These are phyloP conservation scores for Drosophila malerkotliana DNA, from an alignment of 1,140 invertebrate species.

Conservation along the genomic window DNA sequence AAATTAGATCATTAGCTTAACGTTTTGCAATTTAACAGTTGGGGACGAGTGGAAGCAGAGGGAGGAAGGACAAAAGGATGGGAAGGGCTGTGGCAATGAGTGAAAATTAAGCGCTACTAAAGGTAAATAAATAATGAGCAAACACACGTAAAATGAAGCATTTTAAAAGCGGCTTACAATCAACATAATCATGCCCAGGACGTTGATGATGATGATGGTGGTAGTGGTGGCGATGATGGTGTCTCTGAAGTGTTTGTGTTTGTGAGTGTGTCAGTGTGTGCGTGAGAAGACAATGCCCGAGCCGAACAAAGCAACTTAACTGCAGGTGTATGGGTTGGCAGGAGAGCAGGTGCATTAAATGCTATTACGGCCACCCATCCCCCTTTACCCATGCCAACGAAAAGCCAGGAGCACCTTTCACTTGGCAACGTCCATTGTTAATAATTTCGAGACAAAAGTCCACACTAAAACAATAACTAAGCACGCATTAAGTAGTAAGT, in stretches of 20 bases:
- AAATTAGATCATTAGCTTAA: conserved; percentile 70
- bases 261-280: conserved; percentile 21
- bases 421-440: conserved; percentile 74
- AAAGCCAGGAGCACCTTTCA: conserved; percentile 45
- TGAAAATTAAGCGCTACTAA: conserved; percentile 67
- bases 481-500: conserved; percentile 79
- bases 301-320: conserved; percentile 66
- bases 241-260: conserved; percentile 47
- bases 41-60: neutral
- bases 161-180: conserved; percentile 72
- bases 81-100: conserved; percentile 20
- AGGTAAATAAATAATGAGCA: conserved; percentile 72
- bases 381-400: neutral
- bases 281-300: conserved; percentile 43
- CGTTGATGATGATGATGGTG: conserved; percentile 23
- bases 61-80: neutral
- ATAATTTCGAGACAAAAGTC: conserved; percentile 77
- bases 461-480: conserved; percentile 82
- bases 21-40: conserved; percentile 50
- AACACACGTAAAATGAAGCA: conserved; percentile 59
- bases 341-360: conserved; percentile 76
- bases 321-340: conserved; percentile 28
- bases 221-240: conserved; percentile 33
- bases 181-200: conserved; percentile 38
- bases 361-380: conserved; percentile 56